Conservation (phyloP, 2,113 vertebrate genomes). For the Sprattus sprattus region DNA sequence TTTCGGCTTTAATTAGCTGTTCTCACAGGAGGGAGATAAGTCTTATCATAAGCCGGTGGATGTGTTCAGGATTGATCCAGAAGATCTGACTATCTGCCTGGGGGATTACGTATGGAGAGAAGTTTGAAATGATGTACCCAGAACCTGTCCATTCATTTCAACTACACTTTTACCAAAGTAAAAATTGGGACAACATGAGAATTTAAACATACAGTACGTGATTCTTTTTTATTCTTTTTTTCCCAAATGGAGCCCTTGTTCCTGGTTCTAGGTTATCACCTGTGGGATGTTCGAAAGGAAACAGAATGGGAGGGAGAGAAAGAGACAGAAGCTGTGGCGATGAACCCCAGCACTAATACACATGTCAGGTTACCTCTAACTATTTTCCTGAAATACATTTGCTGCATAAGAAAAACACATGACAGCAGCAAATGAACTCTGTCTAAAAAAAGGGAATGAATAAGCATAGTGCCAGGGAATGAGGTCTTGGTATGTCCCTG, state of each 20-base stretch:
- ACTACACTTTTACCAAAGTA: neutral
- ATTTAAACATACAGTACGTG: neutral
- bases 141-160: neutral
- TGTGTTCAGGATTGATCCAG: constrained; percentile 53
- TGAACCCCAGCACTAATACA: neutral
- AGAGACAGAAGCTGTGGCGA: neutral
- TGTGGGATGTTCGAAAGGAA: neutral
- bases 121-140: neutral
- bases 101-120: neutral
- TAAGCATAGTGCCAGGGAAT: neutral
- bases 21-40: constrained; percentile 31
- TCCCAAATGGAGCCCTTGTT: neutral
- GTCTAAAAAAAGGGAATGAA: neutral
- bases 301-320: neutral
- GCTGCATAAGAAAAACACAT: neutral
- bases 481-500: neutral
- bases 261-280: neutral
- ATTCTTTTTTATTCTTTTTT: too few relatives aligned
- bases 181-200: neutral
- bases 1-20: constrained; percentile 52
- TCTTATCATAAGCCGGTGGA: constrained; percentile 45
- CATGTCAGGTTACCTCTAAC: neutral
- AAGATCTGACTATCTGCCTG: neutral
- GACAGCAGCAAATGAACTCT: constrained; percentile 8
- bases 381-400: neutral